phyloP scores from a whole-genome alignment of 1,140 invertebrate genomes.

The Leptestheria dahalacensis region DNA sequence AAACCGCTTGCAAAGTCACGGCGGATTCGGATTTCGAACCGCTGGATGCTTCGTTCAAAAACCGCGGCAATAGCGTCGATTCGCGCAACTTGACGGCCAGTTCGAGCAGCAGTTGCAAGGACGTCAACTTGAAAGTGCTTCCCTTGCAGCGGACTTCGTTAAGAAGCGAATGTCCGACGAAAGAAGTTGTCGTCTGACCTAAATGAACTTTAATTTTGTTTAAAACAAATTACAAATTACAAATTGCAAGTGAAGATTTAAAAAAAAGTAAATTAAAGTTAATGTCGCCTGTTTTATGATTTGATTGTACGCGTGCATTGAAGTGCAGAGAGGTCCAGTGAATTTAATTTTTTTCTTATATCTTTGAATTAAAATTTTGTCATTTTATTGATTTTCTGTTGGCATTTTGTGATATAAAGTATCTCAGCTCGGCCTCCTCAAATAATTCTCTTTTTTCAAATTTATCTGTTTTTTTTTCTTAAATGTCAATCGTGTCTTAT shows the following conservation, averaged over 20 bases:
- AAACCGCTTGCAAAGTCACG: slow-evolving; percentile 5
- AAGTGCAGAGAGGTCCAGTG: not conserved
- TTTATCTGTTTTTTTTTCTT: not conserved
- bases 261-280: too few relatives aligned
- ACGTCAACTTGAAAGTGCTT: slow-evolving; percentile 4
- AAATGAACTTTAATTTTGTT: not conserved
- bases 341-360: not conserved
- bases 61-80: not conserved
- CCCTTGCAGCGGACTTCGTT: slow-evolving; percentile 6
- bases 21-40: slow-evolving; percentile 4
- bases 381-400: not conserved
- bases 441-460: not conserved
- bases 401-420: not conserved
- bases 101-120: not conserved
- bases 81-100: not conserved
- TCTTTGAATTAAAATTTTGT: not conserved
- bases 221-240: not conserved
- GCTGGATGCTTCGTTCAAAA: not conserved
- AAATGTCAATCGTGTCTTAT: too few relatives aligned
- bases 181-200: not conserved
- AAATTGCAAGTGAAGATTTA: too few relatives aligned
- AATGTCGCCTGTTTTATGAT: too few relatives aligned
- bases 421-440: not conserved
- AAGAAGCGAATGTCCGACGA: not conserved
- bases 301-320: too few relatives aligned